phyloP scores from a whole-genome alignment of 92 coral and sea anemone species.

The Scolanthus callimorphus region DNA sequence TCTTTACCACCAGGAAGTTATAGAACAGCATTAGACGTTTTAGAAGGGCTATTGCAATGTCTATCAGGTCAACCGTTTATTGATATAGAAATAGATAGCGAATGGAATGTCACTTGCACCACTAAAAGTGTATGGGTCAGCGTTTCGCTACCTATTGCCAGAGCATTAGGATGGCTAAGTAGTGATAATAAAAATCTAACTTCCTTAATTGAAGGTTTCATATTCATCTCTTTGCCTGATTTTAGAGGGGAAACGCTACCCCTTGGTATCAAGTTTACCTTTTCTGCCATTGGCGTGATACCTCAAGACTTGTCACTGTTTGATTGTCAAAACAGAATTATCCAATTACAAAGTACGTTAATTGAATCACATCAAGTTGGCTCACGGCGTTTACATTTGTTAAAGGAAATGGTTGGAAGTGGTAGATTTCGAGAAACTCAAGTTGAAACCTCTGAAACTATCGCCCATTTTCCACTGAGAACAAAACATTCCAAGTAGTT shows the following conservation, averaged over 20 bases:
- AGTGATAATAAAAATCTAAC: background rate
- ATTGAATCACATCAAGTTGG: background rate
- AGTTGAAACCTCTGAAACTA: background rate
- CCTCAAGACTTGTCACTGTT: background rate
- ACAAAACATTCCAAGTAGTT: background rate
- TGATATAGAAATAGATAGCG: background rate
- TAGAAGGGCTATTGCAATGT: background rate
- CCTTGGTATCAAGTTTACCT: background rate
- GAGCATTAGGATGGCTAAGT: background rate
- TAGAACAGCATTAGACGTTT: conserved; percentile 5
- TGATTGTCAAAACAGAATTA: background rate
- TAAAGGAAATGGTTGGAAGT: background rate
- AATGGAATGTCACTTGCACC: background rate
- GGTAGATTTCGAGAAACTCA: background rate
- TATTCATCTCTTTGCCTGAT: background rate
- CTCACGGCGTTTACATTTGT: background rate
- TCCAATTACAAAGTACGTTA: background rate
- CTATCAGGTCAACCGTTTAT: background rate
- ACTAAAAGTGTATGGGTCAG: background rate
- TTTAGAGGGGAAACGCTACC: background rate
- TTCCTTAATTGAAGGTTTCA: background rate
- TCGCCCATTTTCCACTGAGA: background rate
- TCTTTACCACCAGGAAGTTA: conserved; percentile 7
- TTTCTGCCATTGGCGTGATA: background rate
- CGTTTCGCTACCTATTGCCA: background rate